These are phyloP conservation scores for Latrodectus elegans DNA, from an alignment of 2,888 invertebrate genomes.

Conservation along the genomic window DNA sequence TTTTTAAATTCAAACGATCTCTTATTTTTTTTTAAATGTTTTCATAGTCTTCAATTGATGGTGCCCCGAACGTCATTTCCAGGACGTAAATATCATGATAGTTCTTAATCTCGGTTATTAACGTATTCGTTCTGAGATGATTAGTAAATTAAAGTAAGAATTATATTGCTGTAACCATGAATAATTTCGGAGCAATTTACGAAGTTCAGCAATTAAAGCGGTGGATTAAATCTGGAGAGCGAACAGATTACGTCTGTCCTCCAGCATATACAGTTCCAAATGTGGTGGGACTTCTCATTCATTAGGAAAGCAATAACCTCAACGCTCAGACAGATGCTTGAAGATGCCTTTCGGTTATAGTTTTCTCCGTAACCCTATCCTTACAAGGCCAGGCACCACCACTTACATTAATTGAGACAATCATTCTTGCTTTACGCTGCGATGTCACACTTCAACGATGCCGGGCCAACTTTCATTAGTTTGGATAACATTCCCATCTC, in stretches of 20 bases:
- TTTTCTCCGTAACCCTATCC: conserved; percentile 19
- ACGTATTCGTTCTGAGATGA: too few relatives aligned
- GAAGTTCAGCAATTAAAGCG: neutral
- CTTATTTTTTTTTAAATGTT: too few relatives aligned
- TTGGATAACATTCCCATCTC: conserved; percentile 18
- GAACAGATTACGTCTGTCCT: neutral
- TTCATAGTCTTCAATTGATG: too few relatives aligned
- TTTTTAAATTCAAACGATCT: too few relatives aligned
- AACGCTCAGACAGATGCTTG: neutral
- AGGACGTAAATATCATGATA: too few relatives aligned
- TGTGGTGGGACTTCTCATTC: neutral
- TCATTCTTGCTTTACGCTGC: conserved; percentile 49
- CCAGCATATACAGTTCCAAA: neutral
- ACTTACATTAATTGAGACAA: conserved; percentile 55
- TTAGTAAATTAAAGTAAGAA: too few relatives aligned
- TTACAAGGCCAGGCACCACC: conserved; percentile 33
- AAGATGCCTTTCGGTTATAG: neutral
- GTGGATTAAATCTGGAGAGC: neutral
- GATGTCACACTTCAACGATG: conserved; percentile 53
- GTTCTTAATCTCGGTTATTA: too few relatives aligned
- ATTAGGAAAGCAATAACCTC: neutral
- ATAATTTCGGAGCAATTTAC: too few relatives aligned
- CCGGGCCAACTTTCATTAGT: conserved; percentile 37
- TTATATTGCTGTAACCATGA: too few relatives aligned
- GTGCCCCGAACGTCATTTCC: too few relatives aligned